Evolutionary conservation across 2,113 vertebrate species (phyloP).

Genomic region (Cephalopterus ornatus): DNA sequence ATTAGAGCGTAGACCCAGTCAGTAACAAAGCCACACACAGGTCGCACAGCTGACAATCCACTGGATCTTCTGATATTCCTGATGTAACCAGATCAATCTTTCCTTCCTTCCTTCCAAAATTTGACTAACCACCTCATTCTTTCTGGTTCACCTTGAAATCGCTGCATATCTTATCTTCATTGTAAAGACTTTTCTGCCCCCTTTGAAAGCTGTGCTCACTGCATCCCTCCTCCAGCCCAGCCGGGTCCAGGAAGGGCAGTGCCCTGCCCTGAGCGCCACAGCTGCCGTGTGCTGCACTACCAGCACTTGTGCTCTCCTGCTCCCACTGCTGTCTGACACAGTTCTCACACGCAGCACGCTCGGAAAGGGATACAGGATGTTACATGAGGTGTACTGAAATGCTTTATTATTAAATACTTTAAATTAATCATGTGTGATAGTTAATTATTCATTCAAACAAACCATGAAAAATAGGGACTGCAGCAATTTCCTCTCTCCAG

Average conservation of each 20-base stretch:
- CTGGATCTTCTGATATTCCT: neutral
- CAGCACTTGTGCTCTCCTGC: neutral
- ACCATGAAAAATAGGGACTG: constrained; percentile 54
- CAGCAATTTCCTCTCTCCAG: constrained; percentile 50
- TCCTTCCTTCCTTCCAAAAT: neutral
- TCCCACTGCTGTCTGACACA: neutral
- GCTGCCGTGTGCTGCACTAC: neutral
- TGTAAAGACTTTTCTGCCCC: neutral
- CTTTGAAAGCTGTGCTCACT: neutral
- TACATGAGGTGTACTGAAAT: constrained; percentile 28
- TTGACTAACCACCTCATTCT: neutral
- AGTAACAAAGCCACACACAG: neutral
- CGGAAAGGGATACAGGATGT: neutral
- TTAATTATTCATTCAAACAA: constrained; percentile 68
- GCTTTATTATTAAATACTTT: constrained; percentile 60
- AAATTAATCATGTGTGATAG: constrained; percentile 58
- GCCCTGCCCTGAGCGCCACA: accelerated
- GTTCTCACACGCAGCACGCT: neutral
- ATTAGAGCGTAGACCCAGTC: neutral
- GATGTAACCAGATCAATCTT: neutral
- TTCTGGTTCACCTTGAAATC: neutral
- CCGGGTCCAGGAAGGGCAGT: neutral
- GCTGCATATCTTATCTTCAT: neutral
- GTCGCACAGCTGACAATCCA: neutral
- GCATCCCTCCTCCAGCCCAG: neutral